Evolutionary conservation across 2,888 invertebrate species (phyloP).

Genomic region (Chloroclystis v-ata): DNA sequence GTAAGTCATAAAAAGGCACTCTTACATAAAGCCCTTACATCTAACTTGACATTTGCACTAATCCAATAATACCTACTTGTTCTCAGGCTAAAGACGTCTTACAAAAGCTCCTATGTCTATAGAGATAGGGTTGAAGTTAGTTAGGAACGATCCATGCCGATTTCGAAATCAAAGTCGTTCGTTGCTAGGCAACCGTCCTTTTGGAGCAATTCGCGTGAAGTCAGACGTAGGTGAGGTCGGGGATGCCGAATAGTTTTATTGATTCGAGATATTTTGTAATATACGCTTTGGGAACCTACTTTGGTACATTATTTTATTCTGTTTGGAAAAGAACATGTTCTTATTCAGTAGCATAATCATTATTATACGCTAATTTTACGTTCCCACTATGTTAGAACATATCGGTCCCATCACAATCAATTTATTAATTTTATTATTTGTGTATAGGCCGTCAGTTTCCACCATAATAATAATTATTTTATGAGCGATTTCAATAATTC

Average conservation of each 20-base stretch:
- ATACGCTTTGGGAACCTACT: no score
- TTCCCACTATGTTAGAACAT: no score
- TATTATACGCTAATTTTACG: no score
- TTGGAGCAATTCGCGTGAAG: slow-evolving; percentile 26
- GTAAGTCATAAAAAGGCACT: background rate
- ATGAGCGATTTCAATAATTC: no score
- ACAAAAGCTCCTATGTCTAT: background rate
- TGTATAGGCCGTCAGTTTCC: no score
- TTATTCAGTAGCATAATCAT: no score
- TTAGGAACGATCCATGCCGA: background rate
- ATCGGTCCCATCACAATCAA: no score
- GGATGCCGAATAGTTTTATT: slow-evolving; percentile 1
- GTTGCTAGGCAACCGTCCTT: slow-evolving; percentile 33
- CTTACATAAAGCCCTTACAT: background rate
- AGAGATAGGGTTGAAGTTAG: background rate
- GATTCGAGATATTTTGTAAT: slow-evolving; percentile 10
- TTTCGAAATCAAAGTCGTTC: slow-evolving; percentile 30
- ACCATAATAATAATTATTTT: no score
- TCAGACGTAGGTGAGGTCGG: slow-evolving; percentile 27
- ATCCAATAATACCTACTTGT: slow-evolving; percentile 23
- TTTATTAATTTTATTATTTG: no score
- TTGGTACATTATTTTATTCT: no score
- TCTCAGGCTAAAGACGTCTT: slow-evolving; percentile 17
- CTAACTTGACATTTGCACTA: slow-evolving; percentile 13
- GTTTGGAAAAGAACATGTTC: no score